Evolutionary conservation across 2,888 invertebrate genomes (phyloP), one percentile per base, ranked within the genome.

Genomic region (Yponomeuta plumbellus): DNA sequence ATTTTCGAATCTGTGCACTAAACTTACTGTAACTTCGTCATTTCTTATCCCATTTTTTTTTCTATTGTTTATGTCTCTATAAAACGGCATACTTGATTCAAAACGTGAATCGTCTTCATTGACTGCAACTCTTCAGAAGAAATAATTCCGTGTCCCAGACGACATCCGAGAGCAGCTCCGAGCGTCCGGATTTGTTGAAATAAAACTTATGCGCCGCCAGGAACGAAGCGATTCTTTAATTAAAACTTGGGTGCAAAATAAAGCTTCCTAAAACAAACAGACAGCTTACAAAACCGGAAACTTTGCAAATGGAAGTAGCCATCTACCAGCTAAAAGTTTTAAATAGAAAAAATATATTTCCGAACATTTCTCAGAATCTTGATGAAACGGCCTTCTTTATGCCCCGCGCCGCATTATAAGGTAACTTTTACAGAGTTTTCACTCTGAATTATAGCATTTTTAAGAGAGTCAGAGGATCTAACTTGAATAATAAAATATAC

Each of bases 251-350:
- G 5, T 34, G 34, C 34, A 34, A 34, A 34, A 34, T 34, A 5
- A 34, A 34, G 34, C 34, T 34, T 34, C 34, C 8, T 34, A 34
- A 34, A 34, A 62, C 62, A 62, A 62, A 62, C 34, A n/a, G 13
- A 62, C 11, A 59, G 20, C 23, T 34, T 59, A 59, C 59, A 21
- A 59, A 59, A 59, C 23, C 3, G 23, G 22, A 22, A 59, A 59
- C 21, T 59, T 21, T 20, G 59, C 21, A 23, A 59, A 22, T 21
- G 20, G 23, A 20, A 59, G 59, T 23, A 59, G 58, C 22, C 58
- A 22, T 6, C 22, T 58, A n/a, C 59, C 59, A 20, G 11, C 64
- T 52, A 22, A 23, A 59, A 59, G 59, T 59, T 59, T 59, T 22
- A 59, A 59, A 59, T 11, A 13, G 23, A 21, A 59, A 59, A 59